A percentile compares a stretch with the other conserved stretches of the same genome.
Conservation (phyloP, 2,797 vertebrate genomes). For the Rhinophrynus dorsalis region DNA sequence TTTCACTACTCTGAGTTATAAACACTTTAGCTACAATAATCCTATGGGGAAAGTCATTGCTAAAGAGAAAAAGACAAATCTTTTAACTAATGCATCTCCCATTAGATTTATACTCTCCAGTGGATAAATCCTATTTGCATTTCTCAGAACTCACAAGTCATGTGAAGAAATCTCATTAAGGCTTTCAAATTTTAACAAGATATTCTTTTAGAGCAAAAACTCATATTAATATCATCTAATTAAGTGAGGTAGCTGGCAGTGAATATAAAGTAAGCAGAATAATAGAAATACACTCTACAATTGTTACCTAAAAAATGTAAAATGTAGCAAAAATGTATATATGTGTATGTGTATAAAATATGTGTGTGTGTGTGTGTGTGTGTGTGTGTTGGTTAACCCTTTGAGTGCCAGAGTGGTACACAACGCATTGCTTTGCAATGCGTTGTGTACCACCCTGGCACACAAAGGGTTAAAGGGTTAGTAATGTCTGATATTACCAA, state of each 20-base stretch:
- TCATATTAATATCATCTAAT: slow-evolving; percentile 39
- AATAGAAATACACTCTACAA: slow-evolving; percentile 4
- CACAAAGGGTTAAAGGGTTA: too few species aligned
- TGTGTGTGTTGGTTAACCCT: too few species aligned
- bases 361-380: too few species aligned
- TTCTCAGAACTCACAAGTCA: slow-evolving; percentile 52
- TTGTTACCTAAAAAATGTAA: slow-evolving; percentile 1
- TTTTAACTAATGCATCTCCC: slow-evolving; percentile 49
- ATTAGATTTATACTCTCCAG: slow-evolving; percentile 48
- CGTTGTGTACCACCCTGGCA: too few species aligned
- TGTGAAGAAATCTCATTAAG: slow-evolving; percentile 53
- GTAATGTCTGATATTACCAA: too few species aligned
- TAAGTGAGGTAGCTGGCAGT: slow-evolving; percentile 33
- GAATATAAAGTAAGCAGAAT: not conserved
- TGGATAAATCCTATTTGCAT: slow-evolving; percentile 49
- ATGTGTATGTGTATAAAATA: too few species aligned
- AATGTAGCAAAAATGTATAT: too few species aligned
- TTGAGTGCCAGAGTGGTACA: too few species aligned
- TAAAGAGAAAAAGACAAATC: slow-evolving; percentile 49
- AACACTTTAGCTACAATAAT: slow-evolving; percentile 53
- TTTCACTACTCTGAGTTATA: slow-evolving; percentile 54
- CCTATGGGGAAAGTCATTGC: slow-evolving; percentile 51
- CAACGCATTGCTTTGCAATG: too few species aligned
- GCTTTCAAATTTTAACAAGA: slow-evolving; percentile 37
- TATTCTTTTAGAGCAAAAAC: slow-evolving; percentile 28